Evolutionary conservation across 2,797 vertebrate genomes (phyloP), one percentile per base, ranked within the genome.

Genomic region (Melanotaenia parkinsoni): DNA sequence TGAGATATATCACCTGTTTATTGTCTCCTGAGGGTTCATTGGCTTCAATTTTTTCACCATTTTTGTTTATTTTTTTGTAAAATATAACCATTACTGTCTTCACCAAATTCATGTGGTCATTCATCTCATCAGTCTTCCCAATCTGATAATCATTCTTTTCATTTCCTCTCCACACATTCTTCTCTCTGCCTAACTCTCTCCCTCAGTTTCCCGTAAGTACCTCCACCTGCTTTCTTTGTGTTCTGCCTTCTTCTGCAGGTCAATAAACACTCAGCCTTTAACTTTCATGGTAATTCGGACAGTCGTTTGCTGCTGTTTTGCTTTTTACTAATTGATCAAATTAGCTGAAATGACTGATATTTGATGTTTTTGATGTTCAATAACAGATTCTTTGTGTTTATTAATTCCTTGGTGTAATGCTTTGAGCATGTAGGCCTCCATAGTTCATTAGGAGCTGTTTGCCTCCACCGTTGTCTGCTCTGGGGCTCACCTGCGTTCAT

Each of bases 171-270:
- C 86, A 81, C 77, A 77, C 78, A 80, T 47, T 73, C 73, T 50
- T 87, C 77, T 88, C 59, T 93, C 86, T 80, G 38, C 77, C 66
- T 88, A 85, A 88, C 69, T 70, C 80, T 90, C 80, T 81, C 80
- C 92, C 88, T 88, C 93, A 95, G 94, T 95, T 96, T 90, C 67
- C 90, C 47, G 95, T 96, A 94, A 94, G 94, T 96, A 94, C 83
- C 64, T 78, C 51, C 65, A 70, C 57, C 74, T 60, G 70, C 14
- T 53, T 73, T 59, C 22, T 59, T 51, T 71, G 69, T 86, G 68
- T 83, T 73, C 40, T 18, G 47, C 37, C 22, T 43, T 59, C n/a
- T 43, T 63, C 11, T 66, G 14, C 20, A 63, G 40, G 70, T 60
- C n/a, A 47, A 5, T 28, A 73, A 30, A 58, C 13, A n/a, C 32